phyloP scores from a whole-genome alignment of 2,797 vertebrate species.

The Spizella passerina region DNA sequence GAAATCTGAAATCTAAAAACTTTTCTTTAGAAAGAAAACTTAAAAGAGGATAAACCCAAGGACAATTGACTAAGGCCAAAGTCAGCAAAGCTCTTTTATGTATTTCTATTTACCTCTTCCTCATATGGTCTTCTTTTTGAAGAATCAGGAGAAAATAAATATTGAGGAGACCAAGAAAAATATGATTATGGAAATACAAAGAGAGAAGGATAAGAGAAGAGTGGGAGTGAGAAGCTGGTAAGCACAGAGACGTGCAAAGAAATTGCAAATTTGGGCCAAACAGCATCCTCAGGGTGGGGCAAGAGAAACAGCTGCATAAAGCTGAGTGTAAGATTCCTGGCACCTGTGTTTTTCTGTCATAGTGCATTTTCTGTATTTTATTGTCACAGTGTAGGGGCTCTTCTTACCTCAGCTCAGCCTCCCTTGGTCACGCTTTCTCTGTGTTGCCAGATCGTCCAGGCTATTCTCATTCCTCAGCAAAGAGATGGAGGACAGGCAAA shows the following conservation, averaged over 20 bases:
- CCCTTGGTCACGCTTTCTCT: accelerated
- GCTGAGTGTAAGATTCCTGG: background rate
- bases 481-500: background rate
- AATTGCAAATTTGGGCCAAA: background rate
- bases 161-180: background rate
- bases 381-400: background rate
- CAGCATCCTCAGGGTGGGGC: accelerated
- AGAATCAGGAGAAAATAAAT: background rate
- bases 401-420: background rate
- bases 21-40: background rate
- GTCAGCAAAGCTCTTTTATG: background rate
- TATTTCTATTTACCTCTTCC: background rate
- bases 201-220: background rate
- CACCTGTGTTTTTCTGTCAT: background rate
- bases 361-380: background rate
- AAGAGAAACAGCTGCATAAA: background rate
- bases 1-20: background rate
- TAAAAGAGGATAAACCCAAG: background rate
- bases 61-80: background rate
- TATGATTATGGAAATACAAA: background rate
- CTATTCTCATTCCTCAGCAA: background rate
- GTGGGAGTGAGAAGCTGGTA: background rate
- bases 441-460: background rate
- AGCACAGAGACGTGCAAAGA: background rate
- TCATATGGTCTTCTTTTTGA: background rate